Evolutionary conservation across 2,113 vertebrate species (phyloP).

Genomic region (Zingel zingel): DNA sequence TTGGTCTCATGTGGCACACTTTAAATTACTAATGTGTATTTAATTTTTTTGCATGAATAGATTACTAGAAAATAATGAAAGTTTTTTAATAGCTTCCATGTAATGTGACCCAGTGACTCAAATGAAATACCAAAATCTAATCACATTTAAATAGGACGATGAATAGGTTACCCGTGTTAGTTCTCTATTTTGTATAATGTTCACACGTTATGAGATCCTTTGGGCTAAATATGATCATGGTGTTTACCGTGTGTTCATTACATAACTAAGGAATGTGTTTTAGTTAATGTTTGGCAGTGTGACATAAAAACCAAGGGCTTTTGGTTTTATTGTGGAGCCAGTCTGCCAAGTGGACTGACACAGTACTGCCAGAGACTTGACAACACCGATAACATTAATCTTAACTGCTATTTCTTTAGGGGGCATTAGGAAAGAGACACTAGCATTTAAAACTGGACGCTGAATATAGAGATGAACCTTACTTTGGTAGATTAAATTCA

Average conservation of each 20-base stretch:
- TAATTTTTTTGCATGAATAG: too few relatives aligned
- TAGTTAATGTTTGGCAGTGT: constrained; percentile 45
- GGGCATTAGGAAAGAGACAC: neutral
- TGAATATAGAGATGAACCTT: neutral
- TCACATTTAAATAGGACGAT: neutral
- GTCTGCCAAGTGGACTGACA: neutral
- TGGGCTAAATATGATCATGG: neutral
- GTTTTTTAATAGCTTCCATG: too few relatives aligned
- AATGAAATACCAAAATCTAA: too few relatives aligned
- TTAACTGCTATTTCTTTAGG: neutral
- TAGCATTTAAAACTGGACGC: neutral
- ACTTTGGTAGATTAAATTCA: neutral
- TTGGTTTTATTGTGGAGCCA: neutral
- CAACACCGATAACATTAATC: neutral
- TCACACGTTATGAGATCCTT: neutral
- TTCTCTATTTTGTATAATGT: neutral
- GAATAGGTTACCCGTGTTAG: neutral
- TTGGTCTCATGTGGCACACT: too few relatives aligned
- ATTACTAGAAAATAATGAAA: too few relatives aligned
- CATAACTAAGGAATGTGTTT: constrained; percentile 22
- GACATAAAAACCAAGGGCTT: neutral
- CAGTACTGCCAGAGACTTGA: neutral
- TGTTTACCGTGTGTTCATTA: neutral
- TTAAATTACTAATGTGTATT: too few relatives aligned
- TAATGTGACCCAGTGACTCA: too few relatives aligned